phyloP scores from a whole-genome alignment of 2,113 vertebrate genomes.

The Lipophrys pholis region DNA sequence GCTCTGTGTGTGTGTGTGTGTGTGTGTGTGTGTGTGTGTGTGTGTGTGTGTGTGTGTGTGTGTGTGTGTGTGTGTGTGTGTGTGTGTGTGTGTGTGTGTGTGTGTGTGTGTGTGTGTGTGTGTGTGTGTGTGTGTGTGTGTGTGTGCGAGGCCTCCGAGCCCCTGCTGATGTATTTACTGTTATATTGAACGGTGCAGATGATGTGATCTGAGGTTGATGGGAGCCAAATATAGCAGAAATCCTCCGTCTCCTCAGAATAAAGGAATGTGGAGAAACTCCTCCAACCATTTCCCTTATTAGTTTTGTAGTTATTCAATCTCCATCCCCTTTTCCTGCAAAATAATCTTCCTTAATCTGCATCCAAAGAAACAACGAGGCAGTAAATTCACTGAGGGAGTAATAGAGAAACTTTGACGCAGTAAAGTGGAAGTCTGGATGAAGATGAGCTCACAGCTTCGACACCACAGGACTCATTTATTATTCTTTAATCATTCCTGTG shows the following conservation, averaged over 20 bases:
- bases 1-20: constrained; percentile 56
- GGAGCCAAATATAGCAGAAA: constrained; percentile 59
- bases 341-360: constrained; percentile 61
- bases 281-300: constrained; percentile 63
- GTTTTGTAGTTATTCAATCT: constrained; percentile 72
- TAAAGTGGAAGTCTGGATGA: constrained; percentile 1
- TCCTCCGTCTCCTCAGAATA: constrained; percentile 47
- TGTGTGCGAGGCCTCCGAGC: constrained; percentile 65
- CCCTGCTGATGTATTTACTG: constrained; percentile 60
- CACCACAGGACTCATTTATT: no score
- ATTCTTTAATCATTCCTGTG: no score
- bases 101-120: no score
- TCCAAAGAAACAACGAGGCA: constrained; percentile 50
- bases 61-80: constrained; percentile 62
- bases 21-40: constrained; percentile 57
- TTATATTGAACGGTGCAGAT: constrained; percentile 65
- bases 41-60: constrained; percentile 59
- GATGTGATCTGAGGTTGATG: constrained; percentile 70
- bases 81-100: constrained; percentile 46
- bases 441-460: no score
- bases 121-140: constrained; percentile 62
- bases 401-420: constrained; percentile 36
- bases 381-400: constrained; percentile 40
- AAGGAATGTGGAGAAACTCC: constrained; percentile 66
- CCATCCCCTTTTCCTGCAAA: constrained; percentile 56